Evolutionary conservation across 1,140 invertebrate species (phyloP), one percentile per base, ranked within the genome.

Genomic region (Drosophila tsacasi): DNA sequence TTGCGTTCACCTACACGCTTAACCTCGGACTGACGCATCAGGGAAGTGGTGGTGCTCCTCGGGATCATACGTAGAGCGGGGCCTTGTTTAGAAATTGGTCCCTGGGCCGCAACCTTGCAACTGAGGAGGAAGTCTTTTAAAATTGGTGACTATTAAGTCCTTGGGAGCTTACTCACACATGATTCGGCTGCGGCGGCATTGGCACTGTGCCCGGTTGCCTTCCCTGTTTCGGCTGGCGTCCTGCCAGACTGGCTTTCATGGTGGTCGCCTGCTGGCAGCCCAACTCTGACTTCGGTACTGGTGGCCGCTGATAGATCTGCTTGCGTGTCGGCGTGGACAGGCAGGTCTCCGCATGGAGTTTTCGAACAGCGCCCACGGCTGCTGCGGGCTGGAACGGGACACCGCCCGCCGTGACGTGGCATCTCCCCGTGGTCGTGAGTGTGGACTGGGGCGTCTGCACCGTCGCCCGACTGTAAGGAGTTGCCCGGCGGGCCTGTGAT

Each of bases 11-110:
- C 76, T 75, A 92, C 90, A 55, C 86, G 78, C 50, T 92, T 90
- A n/a, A 83, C 85, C 35, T 92, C 90, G 6, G 69, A 60, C 35
- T 92, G 91, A 0, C 90, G 82, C 75, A 87, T 85, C 13, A 76
- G 59, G 5, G 90, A 92, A 8, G 90, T 58, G 4, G 76, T 58
- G 2, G 90, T 92, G 69, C 81, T 67, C 13, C 90, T 83, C 13
- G 90, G 90, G 5, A 79, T 13, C 25, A 83, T 62, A 17, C 64
- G 40, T 25, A 62, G 42, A 5, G 39, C 6, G 19, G 25, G 37
- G 21, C 39, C 35, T 37, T 39, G 44, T 40, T 66, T 83, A 2
- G 39, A 7, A 25, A 15, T 71, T 30, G 30, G 35, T 32, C 17
- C 42, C 12, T 35, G 67, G n/a, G 3, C 42, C 5, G 49, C 3